phyloP scores from a whole-genome alignment of 2,797 vertebrate genomes.

The Eulemur coronatus region DNA sequence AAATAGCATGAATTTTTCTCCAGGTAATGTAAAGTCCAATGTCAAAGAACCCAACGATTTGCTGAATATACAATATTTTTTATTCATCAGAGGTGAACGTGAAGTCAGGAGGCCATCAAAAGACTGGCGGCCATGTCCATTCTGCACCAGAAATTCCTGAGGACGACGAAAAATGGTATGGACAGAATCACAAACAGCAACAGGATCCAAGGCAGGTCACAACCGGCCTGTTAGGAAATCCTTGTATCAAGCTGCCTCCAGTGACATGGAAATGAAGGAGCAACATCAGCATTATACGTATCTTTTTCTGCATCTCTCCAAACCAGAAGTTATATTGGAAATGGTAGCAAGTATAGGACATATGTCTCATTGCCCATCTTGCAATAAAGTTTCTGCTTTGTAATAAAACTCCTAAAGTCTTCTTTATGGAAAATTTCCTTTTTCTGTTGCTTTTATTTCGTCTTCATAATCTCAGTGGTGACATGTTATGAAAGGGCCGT shows the following conservation, averaged over 20 bases:
- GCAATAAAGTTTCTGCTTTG: constrained; percentile 48
- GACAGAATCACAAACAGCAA: not conserved
- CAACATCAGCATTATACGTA: not conserved
- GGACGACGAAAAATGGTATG: not conserved
- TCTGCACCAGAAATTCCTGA: not conserved
- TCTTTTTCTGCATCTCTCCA: not conserved
- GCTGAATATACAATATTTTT: not conserved
- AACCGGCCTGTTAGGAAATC: not conserved
- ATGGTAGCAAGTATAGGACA: not conserved
- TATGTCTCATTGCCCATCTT: not conserved
- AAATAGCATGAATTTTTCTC: constrained; percentile 14
- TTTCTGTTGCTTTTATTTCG: constrained; percentile 37
- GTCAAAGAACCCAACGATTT: constrained; percentile 23
- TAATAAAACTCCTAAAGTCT: constrained; percentile 48
- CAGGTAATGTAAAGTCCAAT: constrained; percentile 11
- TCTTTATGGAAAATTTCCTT: constrained; percentile 53
- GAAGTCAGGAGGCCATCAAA: not conserved
- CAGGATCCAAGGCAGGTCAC: not conserved
- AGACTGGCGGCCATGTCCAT: not conserved
- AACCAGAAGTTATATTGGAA: not conserved
- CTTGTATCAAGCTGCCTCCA: not conserved
- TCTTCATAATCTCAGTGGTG: constrained; percentile 58
- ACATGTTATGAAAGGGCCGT: not conserved
- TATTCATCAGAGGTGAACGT: not conserved
- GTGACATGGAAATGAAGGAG: not conserved